Evolutionary conservation across 2,888 invertebrate genomes (phyloP), one percentile per base, ranked within the genome.

Genomic region (Tachina lurida): DNA sequence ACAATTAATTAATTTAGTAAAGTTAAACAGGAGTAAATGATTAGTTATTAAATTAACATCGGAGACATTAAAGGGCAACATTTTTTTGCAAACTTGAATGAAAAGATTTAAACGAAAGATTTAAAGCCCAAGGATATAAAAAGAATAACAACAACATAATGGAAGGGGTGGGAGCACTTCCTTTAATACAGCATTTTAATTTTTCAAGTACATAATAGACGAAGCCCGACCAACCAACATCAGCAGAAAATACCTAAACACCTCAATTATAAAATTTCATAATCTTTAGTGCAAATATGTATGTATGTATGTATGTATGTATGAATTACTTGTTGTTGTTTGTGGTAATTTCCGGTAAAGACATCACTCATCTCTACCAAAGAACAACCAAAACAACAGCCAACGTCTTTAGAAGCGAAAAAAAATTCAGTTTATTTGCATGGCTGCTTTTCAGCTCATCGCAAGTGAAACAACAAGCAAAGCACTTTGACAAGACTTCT

Each of bases 321-420:
- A 80, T 80, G 73, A 80, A 67, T 52, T 60, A 52, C 70, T 60
- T 75, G 52, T 52, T 52, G 67, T 67, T 68, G 80, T 62, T 81
- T 74, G 75, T 88, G 88, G 87, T 88, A 90, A 90, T 90, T 90
- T 90, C 90, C 90, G 90, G 89, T 76, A 71, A 86, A 82, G 86
- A 75, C 81, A 67, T 47, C 52, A 71, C 56, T 67, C 70, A 76
- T 67, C 75, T 70, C 19, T 47, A 56, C 49, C 47, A 45, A 54
- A 58, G 58, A 56, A 17, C 54, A 75, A 31, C 31, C 31, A 31
- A 31, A 31, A 73, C 45, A 67, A 31, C 60, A 60, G 43, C 47
- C 65, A 74, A 73, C 62, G 54, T 52, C 76, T 73, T 70, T 67
- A 63, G 68, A 68, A 62, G 62, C 62, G 49, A 68, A 76, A 54